A percentile compares a stretch with the other conserved stretches of the same genome.
These are phyloP conservation scores for Neoascia interrupta DNA, from an alignment of 2,888 invertebrate species.

Conservation along the genomic window DNA sequence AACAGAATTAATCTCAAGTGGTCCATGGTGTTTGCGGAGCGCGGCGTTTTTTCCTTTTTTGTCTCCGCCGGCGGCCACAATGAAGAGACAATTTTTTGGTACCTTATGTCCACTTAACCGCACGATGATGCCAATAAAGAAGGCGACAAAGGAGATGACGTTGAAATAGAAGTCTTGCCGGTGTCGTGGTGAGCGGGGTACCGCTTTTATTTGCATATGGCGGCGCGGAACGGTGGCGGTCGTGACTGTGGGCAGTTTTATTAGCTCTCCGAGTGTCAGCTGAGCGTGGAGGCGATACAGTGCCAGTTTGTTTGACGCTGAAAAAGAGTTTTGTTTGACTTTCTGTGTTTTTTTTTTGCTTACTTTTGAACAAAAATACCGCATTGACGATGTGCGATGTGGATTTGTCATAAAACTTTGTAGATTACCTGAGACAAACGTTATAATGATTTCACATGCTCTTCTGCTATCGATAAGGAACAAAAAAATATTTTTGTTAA, in stretches of 20 bases:
- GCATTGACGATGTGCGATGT: too few relatives aligned
- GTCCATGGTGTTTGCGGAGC: constrained; percentile 61
- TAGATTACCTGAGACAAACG: too few relatives aligned
- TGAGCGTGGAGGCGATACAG: constrained; percentile 55
- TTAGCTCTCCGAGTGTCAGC: constrained; percentile 60
- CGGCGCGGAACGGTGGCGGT: constrained; percentile 15
- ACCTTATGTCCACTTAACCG: constrained; percentile 69
- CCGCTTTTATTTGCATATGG: constrained; percentile 55
- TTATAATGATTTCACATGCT: too few relatives aligned
- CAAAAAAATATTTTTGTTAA: too few relatives aligned
- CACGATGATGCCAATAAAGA: constrained; percentile 68
- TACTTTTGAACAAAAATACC: too few relatives aligned
- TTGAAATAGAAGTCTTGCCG: constrained; percentile 44
- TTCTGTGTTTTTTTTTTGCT: too few relatives aligned
- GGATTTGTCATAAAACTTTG: too few relatives aligned
- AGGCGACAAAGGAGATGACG: constrained; percentile 68
- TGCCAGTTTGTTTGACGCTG: constrained; percentile 52
- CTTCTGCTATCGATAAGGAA: too few relatives aligned
- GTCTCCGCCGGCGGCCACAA: constrained; percentile 38
- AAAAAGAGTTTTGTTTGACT: constrained; percentile 55
- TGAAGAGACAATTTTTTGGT: constrained; percentile 69
- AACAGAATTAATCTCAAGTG: constrained; percentile 70
- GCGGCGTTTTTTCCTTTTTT: constrained; percentile 48
- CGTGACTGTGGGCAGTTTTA: constrained; percentile 54
- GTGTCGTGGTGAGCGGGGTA: constrained; percentile 22